phyloP scores from a whole-genome alignment of 30 jellyfish, hydroid and myxozoan species.

The Pelagia noctiluca region DNA sequence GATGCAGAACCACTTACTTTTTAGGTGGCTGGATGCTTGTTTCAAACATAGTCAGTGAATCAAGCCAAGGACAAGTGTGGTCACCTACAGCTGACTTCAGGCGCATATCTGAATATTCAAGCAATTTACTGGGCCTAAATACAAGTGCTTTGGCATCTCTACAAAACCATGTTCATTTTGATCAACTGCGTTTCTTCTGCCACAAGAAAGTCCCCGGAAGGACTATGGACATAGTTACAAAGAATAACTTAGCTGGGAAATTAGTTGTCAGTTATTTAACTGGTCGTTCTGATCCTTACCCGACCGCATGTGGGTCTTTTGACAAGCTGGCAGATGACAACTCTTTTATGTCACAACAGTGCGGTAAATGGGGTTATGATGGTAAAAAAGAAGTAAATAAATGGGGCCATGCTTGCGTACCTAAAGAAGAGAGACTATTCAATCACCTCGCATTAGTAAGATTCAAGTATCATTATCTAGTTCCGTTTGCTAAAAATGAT shows the following conservation, averaged over 20 bases:
- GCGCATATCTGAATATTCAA: background rate
- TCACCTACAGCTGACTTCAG: background rate
- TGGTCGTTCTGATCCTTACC: background rate
- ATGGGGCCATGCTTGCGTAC: background rate
- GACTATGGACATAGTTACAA: background rate
- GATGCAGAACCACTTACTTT: no score
- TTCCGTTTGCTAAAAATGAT: background rate
- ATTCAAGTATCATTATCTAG: background rate
- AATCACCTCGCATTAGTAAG: background rate
- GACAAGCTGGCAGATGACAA: background rate
- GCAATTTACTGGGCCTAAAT: no score
- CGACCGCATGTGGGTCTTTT: no score
- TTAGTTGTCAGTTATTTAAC: background rate
- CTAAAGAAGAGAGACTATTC: background rate
- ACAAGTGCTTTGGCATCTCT: no score
- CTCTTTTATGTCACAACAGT: background rate
- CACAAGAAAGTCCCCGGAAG: constrained; percentile 5
- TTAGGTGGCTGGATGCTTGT: no score
- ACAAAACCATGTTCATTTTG: background rate
- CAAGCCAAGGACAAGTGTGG: background rate
- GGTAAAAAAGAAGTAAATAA: background rate
- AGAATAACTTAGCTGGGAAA: no score
- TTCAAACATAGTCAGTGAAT: background rate
- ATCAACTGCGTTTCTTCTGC: background rate
- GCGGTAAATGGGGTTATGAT: background rate